A percentile compares a stretch with the other conserved stretches of the same genome.
These are phyloP conservation scores for Tyto alba DNA, from an alignment of 2,113 vertebrate species.

Conservation along the genomic window DNA sequence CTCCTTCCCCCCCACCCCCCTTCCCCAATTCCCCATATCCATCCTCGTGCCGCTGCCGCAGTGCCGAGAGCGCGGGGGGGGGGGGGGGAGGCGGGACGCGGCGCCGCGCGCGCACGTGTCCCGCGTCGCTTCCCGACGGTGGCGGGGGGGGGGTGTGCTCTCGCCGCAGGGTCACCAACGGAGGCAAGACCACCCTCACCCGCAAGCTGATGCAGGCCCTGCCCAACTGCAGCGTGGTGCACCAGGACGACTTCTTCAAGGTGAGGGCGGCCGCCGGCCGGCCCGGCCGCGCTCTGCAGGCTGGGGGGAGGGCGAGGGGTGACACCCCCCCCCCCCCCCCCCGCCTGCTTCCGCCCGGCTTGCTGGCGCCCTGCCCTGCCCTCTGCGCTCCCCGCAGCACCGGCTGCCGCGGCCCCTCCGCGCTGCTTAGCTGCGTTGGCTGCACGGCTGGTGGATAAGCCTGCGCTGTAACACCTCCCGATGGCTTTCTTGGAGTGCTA, in stretches of 20 bases:
- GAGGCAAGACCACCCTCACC: slow-evolving; percentile 93
- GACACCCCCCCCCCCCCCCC: too few relatives aligned
- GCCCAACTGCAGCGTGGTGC: slow-evolving; percentile 92
- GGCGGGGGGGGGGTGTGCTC: too few relatives aligned
- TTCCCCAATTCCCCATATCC: too few relatives aligned
- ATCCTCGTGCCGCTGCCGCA: background rate
- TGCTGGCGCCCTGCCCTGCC: background rate
- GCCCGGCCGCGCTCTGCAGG: background rate
- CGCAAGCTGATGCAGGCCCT: slow-evolving; percentile 74
- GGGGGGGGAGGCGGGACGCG: background rate
- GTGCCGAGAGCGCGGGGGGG: background rate
- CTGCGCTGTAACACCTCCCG: rapidly evolving
- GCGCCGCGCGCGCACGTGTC: background rate
- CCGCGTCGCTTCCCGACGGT: background rate
- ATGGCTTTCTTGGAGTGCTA: rapidly evolving
- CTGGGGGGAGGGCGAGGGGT: background rate
- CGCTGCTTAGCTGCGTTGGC: background rate
- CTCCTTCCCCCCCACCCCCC: background rate
- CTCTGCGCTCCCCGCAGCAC: background rate
- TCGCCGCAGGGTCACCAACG: slow-evolving; percentile 83
- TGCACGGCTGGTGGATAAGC: background rate
- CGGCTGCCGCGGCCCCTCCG: background rate
- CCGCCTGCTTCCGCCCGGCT: background rate
- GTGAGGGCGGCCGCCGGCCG: slow-evolving; percentile 64
- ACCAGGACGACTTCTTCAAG: slow-evolving; percentile 97